Evolutionary conservation across 37 sponge, comb jelly and placozoan genomes (phyloP).

Genomic region (Axinella damicornis): DNA sequence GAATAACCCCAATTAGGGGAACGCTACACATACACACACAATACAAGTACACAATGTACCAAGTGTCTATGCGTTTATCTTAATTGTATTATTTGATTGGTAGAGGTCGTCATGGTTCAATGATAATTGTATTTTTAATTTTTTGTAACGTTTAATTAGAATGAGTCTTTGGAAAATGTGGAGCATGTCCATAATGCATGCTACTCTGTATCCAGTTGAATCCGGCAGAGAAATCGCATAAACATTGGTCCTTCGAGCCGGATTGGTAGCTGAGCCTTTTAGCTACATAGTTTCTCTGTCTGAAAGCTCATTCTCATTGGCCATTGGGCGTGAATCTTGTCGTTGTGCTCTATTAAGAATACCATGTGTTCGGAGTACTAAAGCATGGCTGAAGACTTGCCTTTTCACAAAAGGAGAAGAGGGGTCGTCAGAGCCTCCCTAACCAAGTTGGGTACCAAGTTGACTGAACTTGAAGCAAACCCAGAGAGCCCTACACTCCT

Average conservation of each 20-base stretch:
- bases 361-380: not conserved
- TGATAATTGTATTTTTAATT: not conserved
- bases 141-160: conserved; percentile 1
- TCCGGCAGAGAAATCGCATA: not conserved
- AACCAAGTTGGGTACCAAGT: conserved; percentile 28
- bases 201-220: not conserved
- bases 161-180: too few species aligned
- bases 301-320: not conserved
- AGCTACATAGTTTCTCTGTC: conserved; percentile 4
- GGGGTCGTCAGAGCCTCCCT: conserved; percentile 35
- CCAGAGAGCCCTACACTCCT: conserved; percentile 9
- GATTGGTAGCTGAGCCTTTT: not conserved
- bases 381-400: not conserved
- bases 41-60: too few species aligned
- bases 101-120: too few species aligned
- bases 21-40: too few species aligned
- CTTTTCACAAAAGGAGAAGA: conserved; percentile 48
- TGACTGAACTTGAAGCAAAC: conserved; percentile 36
- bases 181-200: not conserved
- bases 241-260: conserved; percentile 30
- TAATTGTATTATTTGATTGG: not conserved
- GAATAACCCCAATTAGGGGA: too few species aligned
- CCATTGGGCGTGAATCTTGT: not conserved
- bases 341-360: conserved; percentile 9
- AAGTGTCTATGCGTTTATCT: too few species aligned